phyloP scores from a whole-genome alignment of 2,888 invertebrate genomes.

The Parthenolecanium corni region DNA sequence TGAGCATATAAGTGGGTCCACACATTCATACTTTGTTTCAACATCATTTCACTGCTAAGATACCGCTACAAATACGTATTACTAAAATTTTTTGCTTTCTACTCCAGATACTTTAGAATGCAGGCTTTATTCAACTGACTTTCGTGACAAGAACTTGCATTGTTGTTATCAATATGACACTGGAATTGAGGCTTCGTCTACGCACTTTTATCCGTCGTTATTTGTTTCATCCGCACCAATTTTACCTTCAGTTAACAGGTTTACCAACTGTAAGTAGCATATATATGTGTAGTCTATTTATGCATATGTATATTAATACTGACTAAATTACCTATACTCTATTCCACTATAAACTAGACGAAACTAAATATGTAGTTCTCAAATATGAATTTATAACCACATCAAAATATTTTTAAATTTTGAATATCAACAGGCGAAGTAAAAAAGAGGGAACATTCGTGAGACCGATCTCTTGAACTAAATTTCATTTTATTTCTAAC shows the following conservation, averaged over 20 bases:
- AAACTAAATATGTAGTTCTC: neutral
- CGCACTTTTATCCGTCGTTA: constrained; percentile 7
- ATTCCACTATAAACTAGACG: neutral
- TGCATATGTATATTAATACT: neutral
- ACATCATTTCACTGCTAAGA: too few relatives aligned
- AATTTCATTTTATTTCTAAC: too few relatives aligned
- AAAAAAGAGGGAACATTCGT: too few relatives aligned
- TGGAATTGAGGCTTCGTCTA: neutral
- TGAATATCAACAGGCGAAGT: too few relatives aligned
- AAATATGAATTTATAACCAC: neutral
- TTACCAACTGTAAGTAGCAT: constrained; percentile 9
- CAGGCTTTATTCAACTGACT: neutral
- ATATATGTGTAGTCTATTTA: too few relatives aligned
- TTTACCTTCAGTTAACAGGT: constrained; percentile 4
- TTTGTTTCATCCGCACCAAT: neutral
- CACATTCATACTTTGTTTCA: too few relatives aligned
- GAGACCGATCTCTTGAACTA: too few relatives aligned
- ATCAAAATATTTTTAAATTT: neutral
- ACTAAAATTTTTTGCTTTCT: too few relatives aligned
- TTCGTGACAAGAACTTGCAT: neutral
- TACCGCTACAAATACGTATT: too few relatives aligned
- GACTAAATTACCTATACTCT: neutral
- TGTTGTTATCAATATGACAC: constrained; percentile 8
- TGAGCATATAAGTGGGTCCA: too few relatives aligned
- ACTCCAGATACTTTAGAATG: too few relatives aligned